Conservation (phyloP, 2,113 vertebrate genomes). For the Chaetodon trifascialis region DNA sequence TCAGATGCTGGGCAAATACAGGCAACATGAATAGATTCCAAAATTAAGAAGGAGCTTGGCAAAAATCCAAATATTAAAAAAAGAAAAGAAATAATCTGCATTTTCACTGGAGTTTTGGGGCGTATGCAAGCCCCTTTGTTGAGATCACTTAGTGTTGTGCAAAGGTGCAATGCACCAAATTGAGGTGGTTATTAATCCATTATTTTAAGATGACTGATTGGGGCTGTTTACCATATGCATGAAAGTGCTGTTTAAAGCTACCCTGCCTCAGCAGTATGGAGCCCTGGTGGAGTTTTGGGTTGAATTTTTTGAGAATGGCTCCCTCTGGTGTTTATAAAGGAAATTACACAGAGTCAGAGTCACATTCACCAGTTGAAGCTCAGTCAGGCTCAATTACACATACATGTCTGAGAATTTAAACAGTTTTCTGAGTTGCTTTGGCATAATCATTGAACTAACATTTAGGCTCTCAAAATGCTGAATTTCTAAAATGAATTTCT, state of each 20-base stretch:
- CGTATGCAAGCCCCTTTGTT: too few species aligned
- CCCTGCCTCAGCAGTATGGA: background rate
- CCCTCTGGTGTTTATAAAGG: constrained; percentile 61
- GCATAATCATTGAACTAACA: too few species aligned
- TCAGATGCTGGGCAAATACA: too few species aligned
- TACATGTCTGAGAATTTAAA: background rate
- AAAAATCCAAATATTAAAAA: background rate
- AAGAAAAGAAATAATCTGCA: too few species aligned
- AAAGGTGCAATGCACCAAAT: background rate
- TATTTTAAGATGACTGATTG: background rate
- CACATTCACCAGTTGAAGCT: background rate
- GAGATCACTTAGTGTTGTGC: background rate
- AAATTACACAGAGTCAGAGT: background rate
- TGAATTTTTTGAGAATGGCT: constrained; percentile 34
- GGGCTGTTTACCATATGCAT: background rate
- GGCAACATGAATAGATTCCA: background rate
- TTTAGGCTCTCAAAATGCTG: background rate
- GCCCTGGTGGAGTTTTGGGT: background rate
- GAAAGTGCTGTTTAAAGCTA: background rate
- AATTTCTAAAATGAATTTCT: background rate
- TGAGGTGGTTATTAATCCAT: background rate
- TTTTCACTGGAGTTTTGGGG: background rate
- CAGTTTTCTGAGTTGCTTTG: background rate
- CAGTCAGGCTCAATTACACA: background rate
- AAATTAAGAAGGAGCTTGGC: background rate